Percentiles rank a stretch among this genome's conserved stretches.
Evolutionary conservation across 2,113 vertebrate genomes (phyloP).

Genomic region (Scartelaos histophorus): DNA sequence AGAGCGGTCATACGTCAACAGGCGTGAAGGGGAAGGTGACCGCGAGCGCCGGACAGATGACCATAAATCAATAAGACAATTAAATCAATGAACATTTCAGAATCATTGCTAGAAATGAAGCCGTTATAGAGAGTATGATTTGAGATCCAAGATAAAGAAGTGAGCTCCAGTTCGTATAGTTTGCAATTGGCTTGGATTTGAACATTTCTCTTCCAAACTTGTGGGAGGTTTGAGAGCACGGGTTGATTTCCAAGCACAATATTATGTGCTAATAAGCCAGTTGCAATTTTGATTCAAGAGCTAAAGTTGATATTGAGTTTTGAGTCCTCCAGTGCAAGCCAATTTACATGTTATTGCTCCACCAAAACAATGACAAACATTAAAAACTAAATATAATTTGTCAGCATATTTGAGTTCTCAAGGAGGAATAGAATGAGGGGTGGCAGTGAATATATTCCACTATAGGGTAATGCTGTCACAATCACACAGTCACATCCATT

Average conservation of each 20-base stretch:
- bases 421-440: no score
- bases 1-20: conserved; percentile 21
- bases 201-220: neutral
- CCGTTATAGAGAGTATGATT: neutral
- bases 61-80: neutral
- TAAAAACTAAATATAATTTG: no score
- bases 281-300: neutral
- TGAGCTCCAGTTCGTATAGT: neutral
- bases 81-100: neutral
- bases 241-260: neutral
- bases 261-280: neutral
- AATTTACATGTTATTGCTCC: neutral
- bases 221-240: neutral
- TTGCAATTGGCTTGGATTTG: neutral
- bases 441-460: no score
- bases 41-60: neutral
- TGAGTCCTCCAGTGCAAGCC: neutral
- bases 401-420: no score
- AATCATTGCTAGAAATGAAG: neutral
- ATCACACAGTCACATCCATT: no score
- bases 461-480: no score
- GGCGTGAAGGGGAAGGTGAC: conserved; percentile 35
- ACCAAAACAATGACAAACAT: neutral
- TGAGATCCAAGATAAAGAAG: neutral
- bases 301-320: neutral